Conservation (phyloP, 1,140 invertebrate genomes). For the Drosophila albomicans region DNA sequence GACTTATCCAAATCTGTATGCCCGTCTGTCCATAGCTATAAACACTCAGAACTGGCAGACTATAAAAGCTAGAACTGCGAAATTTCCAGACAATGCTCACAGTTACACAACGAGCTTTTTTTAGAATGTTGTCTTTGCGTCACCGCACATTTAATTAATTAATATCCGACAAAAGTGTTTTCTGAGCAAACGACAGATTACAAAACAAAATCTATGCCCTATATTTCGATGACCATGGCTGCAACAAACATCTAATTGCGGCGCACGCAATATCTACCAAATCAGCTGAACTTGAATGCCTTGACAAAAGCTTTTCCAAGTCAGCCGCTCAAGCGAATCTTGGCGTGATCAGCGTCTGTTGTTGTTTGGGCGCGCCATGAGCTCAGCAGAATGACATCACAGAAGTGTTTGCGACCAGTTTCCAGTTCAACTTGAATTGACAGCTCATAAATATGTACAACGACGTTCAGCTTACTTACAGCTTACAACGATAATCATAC, state of each 20-base stretch:
- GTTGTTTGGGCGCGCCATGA: slow-evolving; percentile 29
- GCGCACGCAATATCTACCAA: slow-evolving; percentile 7
- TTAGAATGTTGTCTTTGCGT: too few relatives aligned
- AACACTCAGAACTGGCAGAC: background rate
- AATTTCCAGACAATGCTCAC: too few relatives aligned
- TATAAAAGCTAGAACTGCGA: background rate
- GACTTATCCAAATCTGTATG: too few relatives aligned
- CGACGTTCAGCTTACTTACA: slow-evolving; percentile 27
- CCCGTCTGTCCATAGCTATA: background rate
- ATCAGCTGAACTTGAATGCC: slow-evolving; percentile 46
- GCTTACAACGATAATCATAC: slow-evolving; percentile 44
- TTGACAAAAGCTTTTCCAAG: slow-evolving; percentile 44
- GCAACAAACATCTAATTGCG: slow-evolving; percentile 22
- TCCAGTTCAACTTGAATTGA: slow-evolving; percentile 75
- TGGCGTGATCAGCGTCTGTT: background rate
- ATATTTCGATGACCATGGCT: background rate
- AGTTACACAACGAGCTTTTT: too few relatives aligned
- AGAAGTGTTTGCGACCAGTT: slow-evolving; percentile 38
- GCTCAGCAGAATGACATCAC: slow-evolving; percentile 63
- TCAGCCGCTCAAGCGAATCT: slow-evolving; percentile 9
- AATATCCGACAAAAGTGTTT: too few relatives aligned
- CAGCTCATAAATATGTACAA: slow-evolving; percentile 74
- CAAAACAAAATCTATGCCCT: background rate
- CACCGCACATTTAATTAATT: too few relatives aligned
- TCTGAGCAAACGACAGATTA: background rate